Base-by-base conservation (phyloP, 2,797 vertebrate species). In the Gadopsis bispinosus region DNA sequence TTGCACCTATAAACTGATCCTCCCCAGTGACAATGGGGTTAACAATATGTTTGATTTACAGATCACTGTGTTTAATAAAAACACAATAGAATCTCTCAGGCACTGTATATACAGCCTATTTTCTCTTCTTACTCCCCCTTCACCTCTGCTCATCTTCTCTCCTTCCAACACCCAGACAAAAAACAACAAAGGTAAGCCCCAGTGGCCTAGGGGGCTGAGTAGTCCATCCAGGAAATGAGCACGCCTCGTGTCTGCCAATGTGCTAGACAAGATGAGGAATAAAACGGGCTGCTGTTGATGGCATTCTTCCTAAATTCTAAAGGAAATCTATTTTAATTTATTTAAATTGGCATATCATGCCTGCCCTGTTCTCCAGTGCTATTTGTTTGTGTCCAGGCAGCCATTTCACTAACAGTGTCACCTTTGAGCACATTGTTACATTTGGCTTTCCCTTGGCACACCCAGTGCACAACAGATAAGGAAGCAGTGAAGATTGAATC, bases 101-200 rank as follows among this genome's bases (percentile, higher is more conserved):
- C 53, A 7, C 20, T 51, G 37, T 45, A 65, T 19, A 26, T 26
- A 39, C 33, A 62, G 66, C 39, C 51, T 71, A 39, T 72, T 45
- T 75, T 5, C 16, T 56, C 37, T 68, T 22, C 17, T 14, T 45
- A 50, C 22, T 26, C n/a, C 37, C n/a, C 11, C 63, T 67, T 75
- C 9, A 71, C 26, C 9, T 83, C 58, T 50, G 33, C 70, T 85
- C 62, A 37, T 84, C 79, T 66, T 68, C 33, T 77, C 43, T 61
- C 37, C 50, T 60, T 80, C 67, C 41, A 75, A 61, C 54, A 66
- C 61, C 12, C 74, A 88, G 83, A 88, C 64, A 73, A 67, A 84
- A 75, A 81, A 81, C 74, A 88, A 88, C 83, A 89, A 87, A 87
- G 81, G 81, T 81, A 77, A 81, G 33, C 63, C 73, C 68, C 37